phyloP scores from a whole-genome alignment of 2,797 vertebrate species.

The Zenarchopterus dispar region DNA sequence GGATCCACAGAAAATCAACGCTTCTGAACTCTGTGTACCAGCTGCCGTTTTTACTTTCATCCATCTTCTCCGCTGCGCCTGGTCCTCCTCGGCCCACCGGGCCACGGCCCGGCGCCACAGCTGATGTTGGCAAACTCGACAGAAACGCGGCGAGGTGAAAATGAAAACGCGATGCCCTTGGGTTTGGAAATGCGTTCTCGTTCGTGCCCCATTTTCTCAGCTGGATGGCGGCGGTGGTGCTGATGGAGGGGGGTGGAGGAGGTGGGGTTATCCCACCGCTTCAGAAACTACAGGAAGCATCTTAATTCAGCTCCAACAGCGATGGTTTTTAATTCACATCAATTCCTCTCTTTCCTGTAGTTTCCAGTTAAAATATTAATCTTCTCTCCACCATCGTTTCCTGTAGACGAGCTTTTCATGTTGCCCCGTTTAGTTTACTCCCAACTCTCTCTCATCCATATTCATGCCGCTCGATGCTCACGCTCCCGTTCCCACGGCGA shows the following conservation, averaged over 20 bases:
- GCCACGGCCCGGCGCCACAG: constrained; percentile 41
- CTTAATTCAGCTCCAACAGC: constrained; percentile 38
- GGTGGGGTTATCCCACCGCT: constrained; percentile 40
- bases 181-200: constrained; percentile 51
- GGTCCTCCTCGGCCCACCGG: constrained; percentile 16
- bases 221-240: no score
- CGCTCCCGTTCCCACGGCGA: constrained; percentile 14
- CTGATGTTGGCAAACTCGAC: constrained; percentile 65
- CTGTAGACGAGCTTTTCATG: not conserved
- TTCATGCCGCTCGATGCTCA: constrained; percentile 12
- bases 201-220: constrained; percentile 66
- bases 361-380: constrained; percentile 14
- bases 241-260: constrained; percentile 38
- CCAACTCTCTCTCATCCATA: not conserved
- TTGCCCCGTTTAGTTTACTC: constrained; percentile 6
- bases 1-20: constrained; percentile 6
- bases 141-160: constrained; percentile 60
- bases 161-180: constrained; percentile 62
- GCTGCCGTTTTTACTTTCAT: constrained; percentile 44
- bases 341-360: constrained; percentile 33
- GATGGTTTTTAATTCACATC: constrained; percentile 36
- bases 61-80: constrained; percentile 3
- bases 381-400: not conserved
- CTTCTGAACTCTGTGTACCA: constrained; percentile 19
- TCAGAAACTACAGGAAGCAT: constrained; percentile 57